phyloP scores from a whole-genome alignment of 2,113 vertebrate genomes.

The Leptocoma aspasia region DNA sequence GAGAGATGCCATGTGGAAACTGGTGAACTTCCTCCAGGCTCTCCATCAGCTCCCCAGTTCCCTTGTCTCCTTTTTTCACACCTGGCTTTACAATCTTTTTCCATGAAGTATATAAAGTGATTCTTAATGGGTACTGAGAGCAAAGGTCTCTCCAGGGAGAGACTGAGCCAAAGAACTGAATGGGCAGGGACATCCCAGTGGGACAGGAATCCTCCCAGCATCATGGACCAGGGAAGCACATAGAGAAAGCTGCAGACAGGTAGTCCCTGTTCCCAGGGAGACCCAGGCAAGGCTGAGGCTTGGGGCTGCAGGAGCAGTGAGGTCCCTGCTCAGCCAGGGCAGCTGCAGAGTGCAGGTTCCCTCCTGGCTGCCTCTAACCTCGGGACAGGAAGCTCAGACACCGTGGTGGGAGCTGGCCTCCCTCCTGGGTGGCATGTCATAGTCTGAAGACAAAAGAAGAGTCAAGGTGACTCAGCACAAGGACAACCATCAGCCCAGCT shows the following conservation, averaged over 20 bases:
- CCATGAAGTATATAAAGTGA: neutral
- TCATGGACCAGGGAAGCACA: neutral
- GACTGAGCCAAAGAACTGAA: neutral
- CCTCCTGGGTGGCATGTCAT: fast-evolving
- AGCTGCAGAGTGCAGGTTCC: neutral
- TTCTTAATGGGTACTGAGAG: neutral
- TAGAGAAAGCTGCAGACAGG: neutral
- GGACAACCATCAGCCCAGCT: neutral
- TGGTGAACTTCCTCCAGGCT: neutral
- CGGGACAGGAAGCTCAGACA: neutral
- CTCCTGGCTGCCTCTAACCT: neutral
- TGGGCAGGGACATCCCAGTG: neutral
- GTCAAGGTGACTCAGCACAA: neutral
- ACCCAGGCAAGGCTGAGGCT: neutral
- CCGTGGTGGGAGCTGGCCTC: fast-evolving
- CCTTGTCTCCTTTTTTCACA: neutral
- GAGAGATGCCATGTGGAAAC: neutral
- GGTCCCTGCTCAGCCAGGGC: neutral
- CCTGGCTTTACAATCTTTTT: neutral
- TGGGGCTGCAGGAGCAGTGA: neutral
- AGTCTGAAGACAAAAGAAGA: neutral
- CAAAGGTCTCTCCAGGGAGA: neutral
- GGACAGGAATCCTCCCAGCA: neutral
- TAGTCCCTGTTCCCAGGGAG: neutral
- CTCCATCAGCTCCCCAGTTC: neutral